A percentile compares a stretch with the other conserved stretches of the same genome.
phyloP scores from a whole-genome alignment of 1,140 invertebrate genomes.

The Cydia strobilella region DNA sequence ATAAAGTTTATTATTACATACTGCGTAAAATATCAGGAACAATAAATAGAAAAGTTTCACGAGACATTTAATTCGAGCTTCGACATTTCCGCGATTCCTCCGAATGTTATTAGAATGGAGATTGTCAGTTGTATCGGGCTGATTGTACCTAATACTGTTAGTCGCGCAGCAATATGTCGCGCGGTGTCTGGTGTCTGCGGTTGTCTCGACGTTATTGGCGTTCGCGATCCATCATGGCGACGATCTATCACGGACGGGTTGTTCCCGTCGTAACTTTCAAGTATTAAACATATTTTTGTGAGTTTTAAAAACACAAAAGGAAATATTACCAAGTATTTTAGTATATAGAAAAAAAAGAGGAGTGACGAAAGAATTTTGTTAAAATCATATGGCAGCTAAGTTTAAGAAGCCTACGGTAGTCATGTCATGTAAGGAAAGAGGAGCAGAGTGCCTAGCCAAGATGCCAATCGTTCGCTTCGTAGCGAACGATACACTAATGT shows the following conservation, averaged over 20 bases:
- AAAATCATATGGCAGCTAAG: too few relatives aligned
- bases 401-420: too few relatives aligned
- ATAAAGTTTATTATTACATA: neutral
- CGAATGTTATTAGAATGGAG: slow-evolving; percentile 19
- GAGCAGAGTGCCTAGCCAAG: too few relatives aligned
- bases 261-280: neutral
- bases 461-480: too few relatives aligned
- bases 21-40: neutral
- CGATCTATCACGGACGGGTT: slow-evolving; percentile 48
- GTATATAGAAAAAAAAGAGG: too few relatives aligned
- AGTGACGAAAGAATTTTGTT: too few relatives aligned
- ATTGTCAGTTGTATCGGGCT: slow-evolving; percentile 10
- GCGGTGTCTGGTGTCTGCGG: slow-evolving; percentile 46
- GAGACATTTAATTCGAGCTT: neutral
- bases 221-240: slow-evolving; percentile 52
- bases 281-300: neutral
- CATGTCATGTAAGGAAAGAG: too few relatives aligned
- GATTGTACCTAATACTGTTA: slow-evolving; percentile 36
- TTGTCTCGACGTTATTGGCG: slow-evolving; percentile 39
- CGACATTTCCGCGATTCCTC: slow-evolving; percentile 1
- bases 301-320: neutral
- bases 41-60: neutral
- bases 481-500: too few relatives aligned
- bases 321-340: too few relatives aligned
- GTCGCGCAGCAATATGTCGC: slow-evolving; percentile 40